Conservation (phyloP, 1,140 invertebrate genomes). For the Pemphigus obesinymphae region DNA sequence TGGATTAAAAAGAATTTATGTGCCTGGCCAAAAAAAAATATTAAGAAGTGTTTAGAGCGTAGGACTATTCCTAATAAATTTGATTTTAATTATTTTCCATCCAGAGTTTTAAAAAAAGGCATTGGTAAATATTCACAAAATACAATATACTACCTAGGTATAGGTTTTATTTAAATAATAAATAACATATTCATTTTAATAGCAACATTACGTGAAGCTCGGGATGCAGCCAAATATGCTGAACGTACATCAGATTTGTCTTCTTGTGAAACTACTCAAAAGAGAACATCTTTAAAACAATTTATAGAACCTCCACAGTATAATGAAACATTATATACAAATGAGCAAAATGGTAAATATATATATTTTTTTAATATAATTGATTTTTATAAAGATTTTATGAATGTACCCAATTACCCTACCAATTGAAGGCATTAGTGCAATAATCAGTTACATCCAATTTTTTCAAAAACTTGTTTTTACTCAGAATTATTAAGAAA, state of each 20-base stretch:
- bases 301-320: not conserved
- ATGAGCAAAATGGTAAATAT: not conserved
- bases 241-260: not conserved
- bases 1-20: not conserved
- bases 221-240: not conserved
- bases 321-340: not conserved
- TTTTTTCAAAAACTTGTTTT: not conserved
- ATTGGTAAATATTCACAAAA: not conserved
- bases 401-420: not conserved
- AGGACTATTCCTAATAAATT: constrained; percentile 4
- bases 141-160: not conserved
- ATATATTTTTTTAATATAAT: not conserved
- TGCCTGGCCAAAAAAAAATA: constrained; percentile 3
- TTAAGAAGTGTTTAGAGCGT: not conserved
- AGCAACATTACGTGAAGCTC: constrained; percentile 1
- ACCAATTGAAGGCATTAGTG: not conserved
- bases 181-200: not conserved
- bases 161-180: not conserved
- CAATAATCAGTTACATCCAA: not conserved
- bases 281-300: not conserved
- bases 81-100: not conserved
- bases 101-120: not conserved
- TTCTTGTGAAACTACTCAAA: not conserved
- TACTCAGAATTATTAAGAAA: too few species aligned
- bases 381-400: not conserved